Base-by-base conservation (phyloP, 2,797 vertebrate species). In the Spinus olivaceus region DNA sequence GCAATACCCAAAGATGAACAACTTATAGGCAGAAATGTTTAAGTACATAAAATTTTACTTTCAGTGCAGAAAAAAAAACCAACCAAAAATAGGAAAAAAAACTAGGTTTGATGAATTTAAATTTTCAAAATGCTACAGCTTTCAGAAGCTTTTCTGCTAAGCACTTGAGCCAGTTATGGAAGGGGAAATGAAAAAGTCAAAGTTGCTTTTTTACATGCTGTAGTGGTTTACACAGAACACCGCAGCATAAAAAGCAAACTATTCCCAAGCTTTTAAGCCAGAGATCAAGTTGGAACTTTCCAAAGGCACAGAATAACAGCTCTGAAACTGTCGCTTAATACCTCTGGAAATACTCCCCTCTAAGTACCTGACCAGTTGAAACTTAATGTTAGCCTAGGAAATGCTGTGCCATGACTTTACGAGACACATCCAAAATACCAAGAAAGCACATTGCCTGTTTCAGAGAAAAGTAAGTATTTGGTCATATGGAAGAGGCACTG, bases 1-100 rank as follows among this genome's bases (percentile, higher is more conserved):
- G 97, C 95, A 94, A 95, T 94, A 97, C 92, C 87, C 86, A 92
- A 96, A 93, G 81, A 85, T 66, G 93, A 97, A 95, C 88, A 97
- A 97, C 90, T 93, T 85, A 95, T 28, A 94, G 66, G 83, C 72
- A 95, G 89, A 97, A 97, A 97, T 78, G 87, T 90, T 88, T 90
- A 94, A 89, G 90, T 92, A 95, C 50, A 30, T 81, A 86, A 91
- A 92, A 78, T 49, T 85, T 94, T 72, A 88, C 93, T 93, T 95
- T 84, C 92, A 94, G 94, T 94, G 96, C 90, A 95, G 92, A 86
- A 94, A 41, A 10, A 41, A 12, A 49, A 88, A 88, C 5, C 32
- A 18, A 22, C 4, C 21, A 64, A 88, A 86, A 85, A 18, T 0
- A 72, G 77, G 47, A 37, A 64, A 54, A 88, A 81, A 78, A 73